phyloP scores from a whole-genome alignment of 2,888 invertebrate species.

The Tridacna crocea region DNA sequence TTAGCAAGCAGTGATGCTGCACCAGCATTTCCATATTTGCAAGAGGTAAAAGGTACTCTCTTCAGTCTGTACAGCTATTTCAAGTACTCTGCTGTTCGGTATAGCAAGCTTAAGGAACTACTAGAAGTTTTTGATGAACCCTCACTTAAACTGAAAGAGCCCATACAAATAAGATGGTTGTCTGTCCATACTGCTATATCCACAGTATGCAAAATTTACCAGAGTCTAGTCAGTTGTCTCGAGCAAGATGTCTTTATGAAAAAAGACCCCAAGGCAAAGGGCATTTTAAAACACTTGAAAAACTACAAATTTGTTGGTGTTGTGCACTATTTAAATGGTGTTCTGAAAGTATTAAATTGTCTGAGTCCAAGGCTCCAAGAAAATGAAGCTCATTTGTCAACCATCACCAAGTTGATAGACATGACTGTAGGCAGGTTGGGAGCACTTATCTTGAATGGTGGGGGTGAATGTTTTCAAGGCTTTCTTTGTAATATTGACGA shows the following conservation, averaged over 20 bases:
- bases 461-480: neutral
- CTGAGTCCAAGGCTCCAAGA: neutral
- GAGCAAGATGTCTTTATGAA: neutral
- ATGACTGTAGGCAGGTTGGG: neutral
- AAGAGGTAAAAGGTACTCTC: constrained; percentile 11
- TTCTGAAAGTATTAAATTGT: neutral
- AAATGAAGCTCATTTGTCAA: neutral
- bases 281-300: constrained; percentile 7
- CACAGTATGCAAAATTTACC: neutral
- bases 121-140: neutral
- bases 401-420: neutral
- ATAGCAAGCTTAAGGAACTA: neutral
- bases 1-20: constrained; percentile 27
- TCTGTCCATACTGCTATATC: neutral
- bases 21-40: constrained; percentile 20
- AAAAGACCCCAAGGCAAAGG: constrained; percentile 2
- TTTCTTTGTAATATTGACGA: neutral
- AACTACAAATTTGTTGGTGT: constrained; percentile 8
- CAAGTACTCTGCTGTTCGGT: neutral
- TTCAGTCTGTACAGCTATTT: constrained; percentile 16
- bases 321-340: constrained; percentile 8
- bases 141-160: constrained; percentile 10
- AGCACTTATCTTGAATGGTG: neutral
- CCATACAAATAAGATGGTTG: constrained; percentile 17
- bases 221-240: neutral